Evolutionary conservation across 2,113 vertebrate genomes (phyloP).

Genomic region (Notothenia rossii): DNA sequence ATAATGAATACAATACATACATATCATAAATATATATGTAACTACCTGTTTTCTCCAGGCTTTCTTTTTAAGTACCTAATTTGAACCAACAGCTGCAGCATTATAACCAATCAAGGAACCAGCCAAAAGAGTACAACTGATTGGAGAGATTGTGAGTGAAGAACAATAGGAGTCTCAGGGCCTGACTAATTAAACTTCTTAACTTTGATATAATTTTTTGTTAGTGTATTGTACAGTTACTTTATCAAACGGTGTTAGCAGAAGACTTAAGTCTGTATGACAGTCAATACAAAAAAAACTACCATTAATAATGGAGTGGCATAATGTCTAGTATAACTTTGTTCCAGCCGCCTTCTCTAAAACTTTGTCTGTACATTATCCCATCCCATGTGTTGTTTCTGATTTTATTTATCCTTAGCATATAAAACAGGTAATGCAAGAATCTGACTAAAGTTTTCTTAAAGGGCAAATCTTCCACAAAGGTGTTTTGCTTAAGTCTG

Average conservation of each 20-base stretch:
- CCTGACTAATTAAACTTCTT: background rate
- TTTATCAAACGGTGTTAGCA: background rate
- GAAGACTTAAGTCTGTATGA: background rate
- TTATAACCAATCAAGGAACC: background rate
- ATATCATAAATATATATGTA: background rate
- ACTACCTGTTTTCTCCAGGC: background rate
- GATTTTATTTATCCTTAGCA: background rate
- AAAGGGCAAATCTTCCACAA: background rate
- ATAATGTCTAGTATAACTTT: background rate
- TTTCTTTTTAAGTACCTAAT: background rate
- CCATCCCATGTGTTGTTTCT: background rate
- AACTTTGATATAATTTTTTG: background rate
- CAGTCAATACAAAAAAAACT: no score
- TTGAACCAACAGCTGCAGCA: background rate
- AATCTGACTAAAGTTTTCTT: background rate
- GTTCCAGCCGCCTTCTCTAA: background rate
- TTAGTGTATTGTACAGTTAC: background rate
- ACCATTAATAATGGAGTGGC: no score
- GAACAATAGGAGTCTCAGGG: background rate
- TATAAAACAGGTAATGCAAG: background rate
- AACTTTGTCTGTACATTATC: background rate
- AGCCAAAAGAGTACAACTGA: background rate
- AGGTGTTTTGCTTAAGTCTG: background rate
- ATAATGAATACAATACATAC: background rate
- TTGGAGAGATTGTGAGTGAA: background rate